Conservation (phyloP, 2,888 invertebrate species). For the Thecophora atra region DNA sequence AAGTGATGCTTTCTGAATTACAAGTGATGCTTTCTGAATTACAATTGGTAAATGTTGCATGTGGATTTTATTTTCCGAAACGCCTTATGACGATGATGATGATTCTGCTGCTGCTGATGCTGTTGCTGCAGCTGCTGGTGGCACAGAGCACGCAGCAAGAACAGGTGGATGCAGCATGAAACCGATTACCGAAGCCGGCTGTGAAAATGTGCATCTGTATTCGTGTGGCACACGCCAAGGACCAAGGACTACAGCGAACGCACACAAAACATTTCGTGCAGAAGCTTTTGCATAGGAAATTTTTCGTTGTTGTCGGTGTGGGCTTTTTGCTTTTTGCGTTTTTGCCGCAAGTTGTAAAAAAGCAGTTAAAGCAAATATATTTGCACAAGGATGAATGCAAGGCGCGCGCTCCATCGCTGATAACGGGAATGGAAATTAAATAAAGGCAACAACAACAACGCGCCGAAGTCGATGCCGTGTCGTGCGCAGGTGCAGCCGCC, state of each 20-base stretch:
- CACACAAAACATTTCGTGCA: background rate
- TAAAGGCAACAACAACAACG: slow-evolving; percentile 18
- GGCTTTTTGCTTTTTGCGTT: background rate
- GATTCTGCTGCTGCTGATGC: background rate
- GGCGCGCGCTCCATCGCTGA: slow-evolving; percentile 2
- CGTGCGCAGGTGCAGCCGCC: slow-evolving; percentile 29
- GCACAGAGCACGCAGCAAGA: background rate
- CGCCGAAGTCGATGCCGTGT: background rate
- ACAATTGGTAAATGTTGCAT: too few relatives aligned
- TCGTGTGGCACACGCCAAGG: slow-evolving; percentile 25
- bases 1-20: too few relatives aligned
- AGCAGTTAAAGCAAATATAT: slow-evolving; percentile 26
- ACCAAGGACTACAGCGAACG: slow-evolving; percentile 15
- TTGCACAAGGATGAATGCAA: slow-evolving; percentile 1
- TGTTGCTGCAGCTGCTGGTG: slow-evolving; percentile 23
- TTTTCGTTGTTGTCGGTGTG: background rate
- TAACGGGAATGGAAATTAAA: slow-evolving; percentile 29
- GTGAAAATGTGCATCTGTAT: background rate
- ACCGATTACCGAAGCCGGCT: background rate
- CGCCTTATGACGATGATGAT: background rate
- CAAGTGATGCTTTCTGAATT: too few relatives aligned
- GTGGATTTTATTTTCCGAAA: too few relatives aligned
- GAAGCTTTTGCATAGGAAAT: background rate
- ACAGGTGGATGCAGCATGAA: slow-evolving; percentile 8
- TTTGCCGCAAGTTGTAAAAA: slow-evolving; percentile 13